Evolutionary conservation across 2,113 vertebrate genomes (phyloP).

Genomic region (Crocuta crocuta): DNA sequence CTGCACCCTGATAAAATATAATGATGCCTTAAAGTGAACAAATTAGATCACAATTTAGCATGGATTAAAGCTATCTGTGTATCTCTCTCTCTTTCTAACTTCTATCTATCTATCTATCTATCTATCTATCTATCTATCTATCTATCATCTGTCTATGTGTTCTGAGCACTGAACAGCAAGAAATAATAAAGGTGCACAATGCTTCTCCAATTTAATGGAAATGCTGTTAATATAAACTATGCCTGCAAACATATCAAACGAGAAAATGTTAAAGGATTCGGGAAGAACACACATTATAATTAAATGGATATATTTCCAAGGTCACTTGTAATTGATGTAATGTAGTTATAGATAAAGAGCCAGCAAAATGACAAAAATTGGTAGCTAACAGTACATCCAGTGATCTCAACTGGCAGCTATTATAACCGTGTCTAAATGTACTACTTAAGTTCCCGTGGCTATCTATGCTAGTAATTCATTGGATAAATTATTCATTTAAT

Average conservation of each 20-base stretch:
- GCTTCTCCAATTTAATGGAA: background rate
- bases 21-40: background rate
- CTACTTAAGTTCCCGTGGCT: slow-evolving; percentile 45
- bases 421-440: slow-evolving; percentile 45
- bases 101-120: background rate
- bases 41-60: background rate
- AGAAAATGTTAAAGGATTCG: background rate
- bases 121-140: background rate
- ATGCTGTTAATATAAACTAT: background rate
- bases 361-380: slow-evolving; percentile 62
- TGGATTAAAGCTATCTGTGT: background rate
- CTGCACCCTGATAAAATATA: background rate
- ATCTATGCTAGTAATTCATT: slow-evolving; percentile 43
- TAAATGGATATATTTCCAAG: slow-evolving; percentile 53
- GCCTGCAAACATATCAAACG: background rate
- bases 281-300: background rate
- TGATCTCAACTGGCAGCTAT: slow-evolving; percentile 53
- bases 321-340: slow-evolving; percentile 10
- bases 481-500: slow-evolving; percentile 63
- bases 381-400: background rate
- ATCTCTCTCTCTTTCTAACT: background rate
- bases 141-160: background rate
- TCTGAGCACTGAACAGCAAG: background rate
- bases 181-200: background rate
- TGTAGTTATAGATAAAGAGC: slow-evolving; percentile 39